Evolutionary conservation across 1,140 invertebrate genomes (phyloP).

Genomic region (Dreissena polymorpha): DNA sequence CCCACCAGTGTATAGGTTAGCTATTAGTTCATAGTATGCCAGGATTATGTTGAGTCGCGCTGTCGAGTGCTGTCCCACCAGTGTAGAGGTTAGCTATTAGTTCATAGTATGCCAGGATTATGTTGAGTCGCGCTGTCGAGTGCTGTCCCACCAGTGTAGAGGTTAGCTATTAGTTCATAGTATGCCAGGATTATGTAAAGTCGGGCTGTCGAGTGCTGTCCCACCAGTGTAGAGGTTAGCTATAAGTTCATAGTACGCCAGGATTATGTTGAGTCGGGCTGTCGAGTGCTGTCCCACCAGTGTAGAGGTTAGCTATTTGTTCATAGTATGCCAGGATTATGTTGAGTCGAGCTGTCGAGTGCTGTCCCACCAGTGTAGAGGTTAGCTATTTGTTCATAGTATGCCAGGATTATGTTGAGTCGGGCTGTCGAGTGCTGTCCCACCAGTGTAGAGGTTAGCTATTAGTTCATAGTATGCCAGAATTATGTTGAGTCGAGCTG

Average conservation of each 20-base stretch:
- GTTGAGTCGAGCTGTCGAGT: conserved; percentile 97
- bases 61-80: conserved; percentile 94
- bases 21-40: conserved; percentile 87
- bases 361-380: conserved; percentile 86
- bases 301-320: no score
- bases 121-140: conserved; percentile 97
- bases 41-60: conserved; percentile 96
- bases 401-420: conserved; percentile 96
- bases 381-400: no score
- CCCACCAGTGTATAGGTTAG: conserved; percentile 79
- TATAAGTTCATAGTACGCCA: no score
- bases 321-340: conserved; percentile 98
- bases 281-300: conserved; percentile 95
- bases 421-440: conserved; percentile 98
- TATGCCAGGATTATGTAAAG: conserved; percentile 97
- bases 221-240: conserved; percentile 80
- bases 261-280: conserved; percentile 96
- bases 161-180: no score
- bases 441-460: conserved; percentile 80
- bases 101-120: conserved; percentile 97
- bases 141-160: conserved; percentile 88
- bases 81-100: conserved; percentile 81
- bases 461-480: conserved; percentile 98
- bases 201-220: conserved; percentile 98
- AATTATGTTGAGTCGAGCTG: conserved; percentile 96